Conservation (phyloP, 2,113 vertebrate genomes). For the Campylomormyrus tamandua region DNA sequence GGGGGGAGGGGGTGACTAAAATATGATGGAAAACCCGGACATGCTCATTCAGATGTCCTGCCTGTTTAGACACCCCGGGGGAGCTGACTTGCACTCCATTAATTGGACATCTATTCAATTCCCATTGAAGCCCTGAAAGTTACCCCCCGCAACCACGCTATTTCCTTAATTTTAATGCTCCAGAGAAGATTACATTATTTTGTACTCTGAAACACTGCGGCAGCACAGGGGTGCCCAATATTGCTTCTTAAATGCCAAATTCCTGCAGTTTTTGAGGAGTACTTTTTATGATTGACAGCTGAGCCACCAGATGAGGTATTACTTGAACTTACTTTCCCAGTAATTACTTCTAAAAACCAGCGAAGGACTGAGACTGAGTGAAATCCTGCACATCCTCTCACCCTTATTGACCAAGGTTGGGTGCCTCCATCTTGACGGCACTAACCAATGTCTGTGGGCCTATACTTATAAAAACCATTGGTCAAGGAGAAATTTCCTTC, state of each 20-base stretch:
- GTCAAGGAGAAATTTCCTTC: background rate
- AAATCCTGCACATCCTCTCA: background rate
- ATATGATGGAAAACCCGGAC: background rate
- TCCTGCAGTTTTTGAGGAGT: background rate
- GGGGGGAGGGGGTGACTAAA: background rate
- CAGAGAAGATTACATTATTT: background rate
- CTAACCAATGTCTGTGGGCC: background rate
- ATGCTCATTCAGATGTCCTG: background rate
- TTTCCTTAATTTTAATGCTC: background rate
- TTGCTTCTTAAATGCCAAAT: background rate
- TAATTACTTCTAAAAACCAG: background rate
- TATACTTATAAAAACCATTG: background rate
- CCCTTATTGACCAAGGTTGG: background rate
- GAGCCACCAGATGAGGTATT: background rate
- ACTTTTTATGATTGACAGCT: background rate
- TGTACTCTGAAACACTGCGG: background rate
- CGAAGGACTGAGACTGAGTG: too few species aligned
- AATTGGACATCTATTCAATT: background rate
- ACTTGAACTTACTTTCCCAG: background rate
- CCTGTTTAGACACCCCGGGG: background rate
- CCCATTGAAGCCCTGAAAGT: background rate
- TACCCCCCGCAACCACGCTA: background rate
- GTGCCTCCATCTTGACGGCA: background rate
- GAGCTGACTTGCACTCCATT: background rate
- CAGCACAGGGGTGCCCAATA: background rate